Conservation (phyloP, 2,797 vertebrate species). For the Peromyscus aztecus region DNA sequence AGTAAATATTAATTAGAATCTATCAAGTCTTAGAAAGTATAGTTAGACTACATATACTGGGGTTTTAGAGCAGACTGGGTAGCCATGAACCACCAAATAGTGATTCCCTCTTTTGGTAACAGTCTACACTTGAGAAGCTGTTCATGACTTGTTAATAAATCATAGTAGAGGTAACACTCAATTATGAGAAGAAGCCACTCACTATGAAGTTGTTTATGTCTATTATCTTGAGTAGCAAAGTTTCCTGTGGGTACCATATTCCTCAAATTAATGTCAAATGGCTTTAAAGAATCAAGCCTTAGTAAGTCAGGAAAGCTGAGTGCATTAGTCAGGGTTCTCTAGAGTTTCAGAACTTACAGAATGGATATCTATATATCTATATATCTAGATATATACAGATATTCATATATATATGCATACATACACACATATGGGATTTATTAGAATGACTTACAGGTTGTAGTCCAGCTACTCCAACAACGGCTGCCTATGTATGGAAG, state of each 20-base stretch:
- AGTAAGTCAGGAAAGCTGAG: no score
- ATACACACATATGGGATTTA: no score
- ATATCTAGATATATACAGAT: no score
- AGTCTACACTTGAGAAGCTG: conserved; percentile 25
- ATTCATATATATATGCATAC: no score
- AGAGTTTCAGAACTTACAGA: no score
- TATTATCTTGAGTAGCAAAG: conserved; percentile 4
- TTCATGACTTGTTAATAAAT: conserved; percentile 16
- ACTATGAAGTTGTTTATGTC: conserved; percentile 8
- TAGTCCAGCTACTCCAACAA: no score
- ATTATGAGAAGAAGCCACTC: not conserved
- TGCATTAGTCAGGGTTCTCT: no score
- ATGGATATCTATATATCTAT: no score
- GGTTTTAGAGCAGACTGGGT: not conserved
- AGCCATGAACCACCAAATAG: not conserved
- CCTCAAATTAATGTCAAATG: no score
- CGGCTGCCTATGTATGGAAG: no score
- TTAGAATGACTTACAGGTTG: no score
- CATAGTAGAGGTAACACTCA: conserved; percentile 6
- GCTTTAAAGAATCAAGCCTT: no score
- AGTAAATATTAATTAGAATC: not conserved
- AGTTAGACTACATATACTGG: not conserved
- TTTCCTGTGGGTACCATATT: not conserved
- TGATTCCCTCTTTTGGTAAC: not conserved
- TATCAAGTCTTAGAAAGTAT: conserved; percentile 1